Conservation (phyloP, 92 coral and sea anemone species). For the Epizoanthus fatuus region DNA sequence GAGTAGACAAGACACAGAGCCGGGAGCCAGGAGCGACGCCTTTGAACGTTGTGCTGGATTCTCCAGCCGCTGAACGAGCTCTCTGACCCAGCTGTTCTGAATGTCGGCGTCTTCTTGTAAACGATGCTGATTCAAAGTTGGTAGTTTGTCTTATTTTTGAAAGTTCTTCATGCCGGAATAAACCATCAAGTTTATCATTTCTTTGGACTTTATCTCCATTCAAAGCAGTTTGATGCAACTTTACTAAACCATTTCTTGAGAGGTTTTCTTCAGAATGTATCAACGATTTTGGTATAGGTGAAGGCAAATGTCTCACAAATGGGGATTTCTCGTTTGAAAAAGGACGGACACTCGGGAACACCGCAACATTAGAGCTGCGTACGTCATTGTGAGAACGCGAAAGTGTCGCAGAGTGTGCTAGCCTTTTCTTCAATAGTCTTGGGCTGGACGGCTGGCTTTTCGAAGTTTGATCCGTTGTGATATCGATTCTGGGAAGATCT, state of each 20-base stretch:
- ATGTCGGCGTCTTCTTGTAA: conserved; percentile 10
- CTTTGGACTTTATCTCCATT: neutral
- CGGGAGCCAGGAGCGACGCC: neutral
- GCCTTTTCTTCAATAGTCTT: neutral
- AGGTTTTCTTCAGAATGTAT: neutral
- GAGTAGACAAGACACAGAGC: neutral
- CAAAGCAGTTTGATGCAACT: neutral
- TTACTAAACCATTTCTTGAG: neutral
- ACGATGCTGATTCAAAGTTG: neutral
- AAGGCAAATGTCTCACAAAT: neutral
- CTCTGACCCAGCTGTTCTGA: neutral
- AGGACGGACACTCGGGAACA: conserved; percentile 5
- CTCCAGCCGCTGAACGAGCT: neutral
- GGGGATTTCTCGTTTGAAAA: neutral
- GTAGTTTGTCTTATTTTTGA: too few relatives aligned
- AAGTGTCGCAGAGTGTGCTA: neutral
- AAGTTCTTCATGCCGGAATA: neutral
- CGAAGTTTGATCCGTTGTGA: neutral
- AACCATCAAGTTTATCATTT: neutral
- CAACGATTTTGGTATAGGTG: neutral
- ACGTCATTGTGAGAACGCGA: neutral
- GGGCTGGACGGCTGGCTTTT: neutral
- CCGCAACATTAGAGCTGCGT: neutral
- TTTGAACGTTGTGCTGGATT: too few relatives aligned
- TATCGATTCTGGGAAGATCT: neutral